phyloP scores from a whole-genome alignment of 2,797 vertebrate species.

The Dallia pectoralis region DNA sequence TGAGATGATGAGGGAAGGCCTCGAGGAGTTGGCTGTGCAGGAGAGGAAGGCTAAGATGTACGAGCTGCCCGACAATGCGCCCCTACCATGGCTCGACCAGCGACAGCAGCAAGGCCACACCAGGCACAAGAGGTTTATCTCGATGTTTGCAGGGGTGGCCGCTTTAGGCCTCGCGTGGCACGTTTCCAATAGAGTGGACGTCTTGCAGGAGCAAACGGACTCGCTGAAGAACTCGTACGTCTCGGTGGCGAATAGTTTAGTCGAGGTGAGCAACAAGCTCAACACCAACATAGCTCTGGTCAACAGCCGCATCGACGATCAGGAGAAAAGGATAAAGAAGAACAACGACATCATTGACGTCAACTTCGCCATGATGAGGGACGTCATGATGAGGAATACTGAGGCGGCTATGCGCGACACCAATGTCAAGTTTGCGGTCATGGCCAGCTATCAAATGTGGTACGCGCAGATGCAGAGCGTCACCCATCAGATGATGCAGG shows the following conservation, averaged over 20 bases:
- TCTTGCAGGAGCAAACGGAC: neutral
- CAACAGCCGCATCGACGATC: neutral
- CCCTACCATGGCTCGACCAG: neutral
- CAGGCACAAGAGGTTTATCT: neutral
- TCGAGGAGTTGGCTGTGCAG: neutral
- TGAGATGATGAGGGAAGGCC: constrained; percentile 18
- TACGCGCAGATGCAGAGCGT: constrained; percentile 37
- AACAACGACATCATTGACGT: constrained; percentile 6
- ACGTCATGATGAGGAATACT: constrained; percentile 1
- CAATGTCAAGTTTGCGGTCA: constrained; percentile 21
- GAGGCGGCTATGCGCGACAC: constrained; percentile 1
- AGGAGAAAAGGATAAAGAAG: constrained; percentile 14
- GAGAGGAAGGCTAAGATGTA: constrained; percentile 3
- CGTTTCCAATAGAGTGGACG: neutral
- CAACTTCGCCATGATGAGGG: constrained; percentile 22
- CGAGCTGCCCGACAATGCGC: neutral
- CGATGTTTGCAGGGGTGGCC: fast-evolving
- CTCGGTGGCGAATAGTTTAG: fast-evolving
- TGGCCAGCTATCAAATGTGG: constrained; percentile 36
- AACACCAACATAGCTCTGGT: constrained; percentile 11
- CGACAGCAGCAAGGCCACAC: too few species aligned
- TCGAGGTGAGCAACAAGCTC: constrained; percentile 32
- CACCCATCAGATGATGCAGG: constrained; percentile 31
- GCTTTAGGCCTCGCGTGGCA: neutral
- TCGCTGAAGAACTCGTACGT: neutral